These are phyloP conservation scores for Euwallacea fornicatus DNA, from an alignment of 1,140 invertebrate genomes.

Conservation along the genomic window DNA sequence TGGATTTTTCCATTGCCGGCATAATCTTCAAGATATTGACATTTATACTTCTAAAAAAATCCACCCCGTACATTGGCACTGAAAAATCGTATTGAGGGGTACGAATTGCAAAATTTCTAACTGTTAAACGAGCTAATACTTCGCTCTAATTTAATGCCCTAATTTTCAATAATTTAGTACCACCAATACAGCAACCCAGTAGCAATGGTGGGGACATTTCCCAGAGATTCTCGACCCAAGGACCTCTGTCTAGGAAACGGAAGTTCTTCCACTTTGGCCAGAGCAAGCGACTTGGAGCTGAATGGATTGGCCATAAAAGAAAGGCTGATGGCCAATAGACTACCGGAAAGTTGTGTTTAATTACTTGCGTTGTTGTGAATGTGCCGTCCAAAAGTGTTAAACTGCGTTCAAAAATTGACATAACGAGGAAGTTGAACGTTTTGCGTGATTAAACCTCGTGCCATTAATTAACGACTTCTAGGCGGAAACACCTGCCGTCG, in stretches of 20 bases:
- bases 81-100: too few relatives aligned
- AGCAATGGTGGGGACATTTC: conserved; percentile 51
- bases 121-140: too few relatives aligned
- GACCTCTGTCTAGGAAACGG: conserved; percentile 50
- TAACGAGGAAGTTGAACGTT: not conserved
- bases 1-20: too few relatives aligned
- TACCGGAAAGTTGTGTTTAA: conserved; percentile 76
- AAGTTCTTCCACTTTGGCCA: conserved; percentile 43
- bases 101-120: too few relatives aligned
- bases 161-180: conserved; percentile 44
- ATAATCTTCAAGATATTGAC: too few relatives aligned
- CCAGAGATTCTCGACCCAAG: conserved; percentile 52
- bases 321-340: conserved; percentile 70
- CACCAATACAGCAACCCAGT: conserved; percentile 53
- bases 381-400: conserved; percentile 26
- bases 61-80: too few relatives aligned
- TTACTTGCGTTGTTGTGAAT: conserved; percentile 1
- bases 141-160: not conserved
- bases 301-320: conserved; percentile 75
- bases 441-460: too few relatives aligned
- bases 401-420: not conserved
- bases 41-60: too few relatives aligned
- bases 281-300: conserved; percentile 52
- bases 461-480: too few relatives aligned
- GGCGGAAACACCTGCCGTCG: too few relatives aligned